phyloP scores from a whole-genome alignment of 2,113 vertebrate species.

The Colinus virginianus region DNA sequence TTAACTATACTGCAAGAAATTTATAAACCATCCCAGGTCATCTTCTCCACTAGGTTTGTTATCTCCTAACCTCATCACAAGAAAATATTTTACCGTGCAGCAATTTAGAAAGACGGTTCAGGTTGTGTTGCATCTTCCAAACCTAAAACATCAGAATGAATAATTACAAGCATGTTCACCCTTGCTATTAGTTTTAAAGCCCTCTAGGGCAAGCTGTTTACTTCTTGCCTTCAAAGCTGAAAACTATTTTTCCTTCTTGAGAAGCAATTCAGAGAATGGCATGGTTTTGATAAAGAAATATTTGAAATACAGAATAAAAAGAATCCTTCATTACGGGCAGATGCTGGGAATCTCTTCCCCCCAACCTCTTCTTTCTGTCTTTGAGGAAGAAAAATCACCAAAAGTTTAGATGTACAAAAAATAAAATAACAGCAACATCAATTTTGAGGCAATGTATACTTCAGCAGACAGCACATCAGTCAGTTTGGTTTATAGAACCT shows the following conservation, averaged over 20 bases:
- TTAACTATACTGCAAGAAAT: not conserved
- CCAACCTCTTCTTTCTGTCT: slow-evolving; percentile 5
- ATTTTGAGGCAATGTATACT: slow-evolving; percentile 53
- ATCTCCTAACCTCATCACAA: not conserved
- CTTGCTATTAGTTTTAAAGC: slow-evolving; percentile 16
- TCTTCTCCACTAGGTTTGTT: not conserved
- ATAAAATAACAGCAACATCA: slow-evolving; percentile 56
- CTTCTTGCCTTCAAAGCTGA: slow-evolving; percentile 39
- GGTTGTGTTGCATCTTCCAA: slow-evolving; percentile 31
- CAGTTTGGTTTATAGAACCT: slow-evolving; percentile 51
- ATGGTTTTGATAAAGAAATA: slow-evolving; percentile 38
- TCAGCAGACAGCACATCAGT: slow-evolving; percentile 63
- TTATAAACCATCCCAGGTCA: not conserved
- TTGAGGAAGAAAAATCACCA: slow-evolving; percentile 26
- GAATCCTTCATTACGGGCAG: slow-evolving; percentile 1
- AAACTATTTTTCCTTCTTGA: slow-evolving; percentile 10
- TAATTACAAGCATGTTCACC: slow-evolving; percentile 7
- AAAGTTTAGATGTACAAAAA: slow-evolving; percentile 54
- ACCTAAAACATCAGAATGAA: slow-evolving; percentile 22
- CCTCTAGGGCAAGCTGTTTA: slow-evolving; percentile 39
- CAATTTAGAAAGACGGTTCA: not conserved
- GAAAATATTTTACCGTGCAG: not conserved
- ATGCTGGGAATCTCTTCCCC: not conserved
- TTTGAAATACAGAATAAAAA: slow-evolving; percentile 35
- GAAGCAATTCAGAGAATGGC: slow-evolving; percentile 5